These are phyloP conservation scores for Wiebesia pumilae DNA, from an alignment of 1,140 invertebrate species.

Conservation along the genomic window DNA sequence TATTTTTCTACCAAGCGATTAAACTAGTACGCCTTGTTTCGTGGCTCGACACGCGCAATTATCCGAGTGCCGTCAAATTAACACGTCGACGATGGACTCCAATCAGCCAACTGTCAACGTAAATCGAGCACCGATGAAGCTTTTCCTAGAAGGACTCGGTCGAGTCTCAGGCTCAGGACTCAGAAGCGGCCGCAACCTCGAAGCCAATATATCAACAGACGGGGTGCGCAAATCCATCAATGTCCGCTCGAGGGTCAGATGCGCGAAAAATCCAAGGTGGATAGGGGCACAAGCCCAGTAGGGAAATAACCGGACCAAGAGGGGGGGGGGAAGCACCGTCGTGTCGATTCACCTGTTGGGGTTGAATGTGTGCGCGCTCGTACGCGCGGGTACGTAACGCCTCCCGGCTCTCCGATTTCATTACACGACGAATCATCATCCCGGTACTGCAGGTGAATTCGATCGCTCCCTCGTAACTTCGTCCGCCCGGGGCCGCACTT, in stretches of 20 bases:
- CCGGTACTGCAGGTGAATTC: not conserved
- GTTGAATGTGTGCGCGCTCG: not conserved
- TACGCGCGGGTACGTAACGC: no score
- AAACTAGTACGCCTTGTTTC: not conserved
- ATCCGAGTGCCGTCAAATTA: not conserved
- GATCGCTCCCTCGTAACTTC: not conserved
- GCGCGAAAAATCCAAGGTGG: constrained; percentile 28
- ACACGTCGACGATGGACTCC: not conserved
- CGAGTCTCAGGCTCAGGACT: no score
- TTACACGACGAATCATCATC: not conserved
- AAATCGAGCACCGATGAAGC: no score
- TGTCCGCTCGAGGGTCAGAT: no score
- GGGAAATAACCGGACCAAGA: not conserved
- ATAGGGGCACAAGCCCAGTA: not conserved
- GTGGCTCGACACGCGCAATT: not conserved
- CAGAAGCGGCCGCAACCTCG: no score
- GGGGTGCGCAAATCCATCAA: no score
- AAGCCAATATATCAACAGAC: no score
- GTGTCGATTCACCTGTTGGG: constrained; percentile 32
- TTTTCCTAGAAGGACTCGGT: no score
- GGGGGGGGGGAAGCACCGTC: constrained; percentile 10
- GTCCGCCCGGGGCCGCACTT: not conserved
- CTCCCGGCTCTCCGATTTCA: constrained; percentile 33
- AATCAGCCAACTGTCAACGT: not conserved
- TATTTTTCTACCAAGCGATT: not conserved